Evolutionary conservation across 1,140 invertebrate genomes (phyloP).

Genomic region (Coboldia fuscipes): DNA sequence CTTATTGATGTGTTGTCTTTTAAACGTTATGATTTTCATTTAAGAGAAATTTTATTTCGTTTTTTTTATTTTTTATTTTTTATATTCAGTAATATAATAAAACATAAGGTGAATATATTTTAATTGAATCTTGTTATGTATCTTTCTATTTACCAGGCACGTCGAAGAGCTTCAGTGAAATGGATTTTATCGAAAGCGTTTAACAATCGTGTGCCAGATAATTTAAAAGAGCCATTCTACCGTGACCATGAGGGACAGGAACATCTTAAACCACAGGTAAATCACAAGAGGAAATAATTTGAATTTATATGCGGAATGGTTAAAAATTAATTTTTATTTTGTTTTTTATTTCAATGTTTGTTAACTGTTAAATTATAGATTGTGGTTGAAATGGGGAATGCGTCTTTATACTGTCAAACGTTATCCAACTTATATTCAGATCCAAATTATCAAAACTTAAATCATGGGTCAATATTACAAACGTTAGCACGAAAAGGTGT

Average conservation of each 20-base stretch:
- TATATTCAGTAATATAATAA: background rate
- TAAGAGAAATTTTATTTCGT: background rate
- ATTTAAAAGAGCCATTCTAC: slow-evolving; percentile 86
- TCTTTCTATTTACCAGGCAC: slow-evolving; percentile 47
- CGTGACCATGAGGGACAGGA: slow-evolving; percentile 86
- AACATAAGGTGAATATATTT: background rate
- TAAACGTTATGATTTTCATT: too few species aligned
- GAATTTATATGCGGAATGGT: background rate
- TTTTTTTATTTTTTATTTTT: slow-evolving; percentile 1
- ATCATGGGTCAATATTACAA: slow-evolving; percentile 85
- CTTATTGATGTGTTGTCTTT: too few species aligned
- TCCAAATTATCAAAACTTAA: slow-evolving; percentile 84
- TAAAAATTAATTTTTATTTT: background rate
- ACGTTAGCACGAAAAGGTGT: slow-evolving; percentile 81
- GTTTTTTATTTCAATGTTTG: background rate
- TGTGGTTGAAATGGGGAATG: slow-evolving; percentile 76
- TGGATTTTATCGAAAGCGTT: slow-evolving; percentile 95
- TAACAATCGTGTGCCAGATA: slow-evolving; percentile 85
- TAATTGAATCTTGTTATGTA: background rate
- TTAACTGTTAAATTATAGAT: slow-evolving; percentile 23
- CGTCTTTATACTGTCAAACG: slow-evolving; percentile 88
- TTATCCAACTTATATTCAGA: slow-evolving; percentile 92
- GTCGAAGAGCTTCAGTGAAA: slow-evolving; percentile 88
- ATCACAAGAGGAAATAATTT: background rate
- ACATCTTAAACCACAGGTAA: slow-evolving; percentile 65